Percentiles rank a stretch among this genome's conserved stretches.
Evolutionary conservation across 2,888 invertebrate species (phyloP).

Genomic region (Nipponacmea schrenckii): DNA sequence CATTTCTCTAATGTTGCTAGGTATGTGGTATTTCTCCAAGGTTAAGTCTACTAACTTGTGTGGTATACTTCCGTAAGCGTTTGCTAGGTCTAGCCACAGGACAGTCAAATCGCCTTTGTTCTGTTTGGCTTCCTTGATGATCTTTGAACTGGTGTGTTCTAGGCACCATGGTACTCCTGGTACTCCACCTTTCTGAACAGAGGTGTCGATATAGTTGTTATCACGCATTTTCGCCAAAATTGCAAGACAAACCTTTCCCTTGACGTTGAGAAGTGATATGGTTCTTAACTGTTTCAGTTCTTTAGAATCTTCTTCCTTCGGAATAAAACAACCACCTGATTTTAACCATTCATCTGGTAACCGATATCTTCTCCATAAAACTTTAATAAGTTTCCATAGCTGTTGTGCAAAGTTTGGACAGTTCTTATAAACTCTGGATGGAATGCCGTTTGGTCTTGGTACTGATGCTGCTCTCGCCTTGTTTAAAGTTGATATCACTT

Average conservation of each 20-base stretch:
- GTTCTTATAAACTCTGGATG: slow-evolving; percentile 32
- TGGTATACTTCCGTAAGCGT: slow-evolving; percentile 28
- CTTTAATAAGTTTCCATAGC: slow-evolving; percentile 22
- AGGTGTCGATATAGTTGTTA: slow-evolving; percentile 27
- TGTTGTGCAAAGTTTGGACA: slow-evolving; percentile 23
- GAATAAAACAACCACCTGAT: slow-evolving; percentile 26
- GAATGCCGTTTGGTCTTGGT: slow-evolving; percentile 28
- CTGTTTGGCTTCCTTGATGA: slow-evolving; percentile 21
- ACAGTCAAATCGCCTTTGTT: slow-evolving; percentile 26
- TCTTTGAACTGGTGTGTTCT: slow-evolving; percentile 26
- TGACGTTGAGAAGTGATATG: slow-evolving; percentile 27
- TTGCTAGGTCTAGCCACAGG: slow-evolving; percentile 28
- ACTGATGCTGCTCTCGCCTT: slow-evolving; percentile 25
- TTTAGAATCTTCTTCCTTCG: slow-evolving; percentile 25
- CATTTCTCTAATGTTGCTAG: background rate
- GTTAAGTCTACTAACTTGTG: slow-evolving; percentile 23
- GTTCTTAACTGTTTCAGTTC: slow-evolving; percentile 27
- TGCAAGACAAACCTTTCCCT: slow-evolving; percentile 28
- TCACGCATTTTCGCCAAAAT: slow-evolving; percentile 21
- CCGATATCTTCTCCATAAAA: slow-evolving; percentile 21
- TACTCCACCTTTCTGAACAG: slow-evolving; percentile 25
- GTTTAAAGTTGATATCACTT: slow-evolving; percentile 15
- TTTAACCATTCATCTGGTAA: slow-evolving; percentile 18
- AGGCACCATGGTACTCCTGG: slow-evolving; percentile 29
- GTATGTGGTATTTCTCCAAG: slow-evolving; percentile 19